Evolutionary conservation across 2,888 invertebrate species (phyloP), one percentile per base, ranked within the genome.

Genomic region (Eristalis arbustorum): DNA sequence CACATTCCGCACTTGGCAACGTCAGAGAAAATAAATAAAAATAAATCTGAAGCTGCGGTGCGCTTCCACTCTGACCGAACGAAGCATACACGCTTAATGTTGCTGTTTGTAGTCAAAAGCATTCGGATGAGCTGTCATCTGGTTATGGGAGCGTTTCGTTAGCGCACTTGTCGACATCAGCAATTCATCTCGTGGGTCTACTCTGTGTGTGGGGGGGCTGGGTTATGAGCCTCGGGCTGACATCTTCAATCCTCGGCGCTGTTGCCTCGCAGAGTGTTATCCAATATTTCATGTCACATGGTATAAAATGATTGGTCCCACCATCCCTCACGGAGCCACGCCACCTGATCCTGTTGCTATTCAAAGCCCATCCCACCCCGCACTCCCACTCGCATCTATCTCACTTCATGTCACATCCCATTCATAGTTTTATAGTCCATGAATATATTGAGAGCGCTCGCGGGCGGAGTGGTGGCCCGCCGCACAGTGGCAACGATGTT

Each of bases 361-460:
- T 64, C 49, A n/a, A 14, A 42, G 8, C 4, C 5, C 28, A 31
- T 1, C 23, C 67, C 34, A 1, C 31, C 49, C 40, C 73, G 49
- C 69, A 74, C n/a, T n/a, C n/a, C n/a, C 74, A 37, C 37, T 13
- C 37, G 37, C 74, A 71, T 84, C 64, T 42, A 49, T 49, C 18
- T 28, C 71, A 63, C 69, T 66, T 75, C 37, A 61, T 62, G 66
- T 62, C 75, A 80, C 62, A 84, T 63, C 66, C 14, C 34, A 72
- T 84, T 59, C 67, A 72, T 76, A 84, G 80, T 76, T 84, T 84
- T 79, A 84, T 79, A 80, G 71, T 37, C 74, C 63, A 67, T 84
- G 84, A 79, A 84, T 84, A 78, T 66, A 63, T 69, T 76, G 56
- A 31, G 25, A 61, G 22, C 13, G n/a, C n/a, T 4, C 5, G 31